Evolutionary conservation across 2,888 invertebrate species (phyloP).

Genomic region (Caenorhabditis drosophilae): DNA sequence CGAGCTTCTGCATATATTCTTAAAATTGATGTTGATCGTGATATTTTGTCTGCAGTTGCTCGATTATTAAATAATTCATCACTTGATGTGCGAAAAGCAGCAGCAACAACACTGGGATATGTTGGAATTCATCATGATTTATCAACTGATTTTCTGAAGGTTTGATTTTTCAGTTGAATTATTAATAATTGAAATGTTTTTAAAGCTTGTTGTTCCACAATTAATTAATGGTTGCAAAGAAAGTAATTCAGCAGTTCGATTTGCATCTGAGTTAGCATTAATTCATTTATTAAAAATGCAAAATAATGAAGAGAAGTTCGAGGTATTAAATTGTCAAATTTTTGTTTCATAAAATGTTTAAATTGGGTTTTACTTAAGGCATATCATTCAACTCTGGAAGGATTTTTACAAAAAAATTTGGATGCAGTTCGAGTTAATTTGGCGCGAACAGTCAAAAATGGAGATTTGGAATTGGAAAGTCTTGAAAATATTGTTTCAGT

Average conservation of each 20-base stretch:
- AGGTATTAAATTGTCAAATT: conserved; percentile 24
- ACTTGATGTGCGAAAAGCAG: conserved; percentile 74
- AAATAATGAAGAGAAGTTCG: conserved; percentile 72
- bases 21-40: conserved; percentile 75
- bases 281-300: conserved; percentile 83
- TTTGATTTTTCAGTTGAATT: conserved; percentile 6
- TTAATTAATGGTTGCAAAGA: conserved; percentile 97
- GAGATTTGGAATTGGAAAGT: conserved; percentile 44
- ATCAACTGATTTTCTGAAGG: conserved; percentile 44
- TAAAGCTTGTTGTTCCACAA: conserved; percentile 80
- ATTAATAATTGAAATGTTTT: too few species aligned
- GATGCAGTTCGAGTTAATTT: conserved; percentile 42
- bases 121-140: conserved; percentile 24
- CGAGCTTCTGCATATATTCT: conserved; percentile 34
- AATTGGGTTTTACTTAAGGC: conserved; percentile 16
- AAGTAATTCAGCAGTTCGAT: conserved; percentile 92
- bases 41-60: conserved; percentile 78
- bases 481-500: conserved; percentile 43
- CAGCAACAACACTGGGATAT: conserved; percentile 41
- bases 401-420: conserved; percentile 35
- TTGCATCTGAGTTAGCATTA: conserved; percentile 89
- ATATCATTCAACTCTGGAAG: conserved; percentile 33
- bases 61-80: conserved; percentile 82
- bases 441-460: conserved; percentile 38
- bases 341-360: too few species aligned